Evolutionary conservation across 2,888 invertebrate species (phyloP).

Genomic region (Seira ritae): DNA sequence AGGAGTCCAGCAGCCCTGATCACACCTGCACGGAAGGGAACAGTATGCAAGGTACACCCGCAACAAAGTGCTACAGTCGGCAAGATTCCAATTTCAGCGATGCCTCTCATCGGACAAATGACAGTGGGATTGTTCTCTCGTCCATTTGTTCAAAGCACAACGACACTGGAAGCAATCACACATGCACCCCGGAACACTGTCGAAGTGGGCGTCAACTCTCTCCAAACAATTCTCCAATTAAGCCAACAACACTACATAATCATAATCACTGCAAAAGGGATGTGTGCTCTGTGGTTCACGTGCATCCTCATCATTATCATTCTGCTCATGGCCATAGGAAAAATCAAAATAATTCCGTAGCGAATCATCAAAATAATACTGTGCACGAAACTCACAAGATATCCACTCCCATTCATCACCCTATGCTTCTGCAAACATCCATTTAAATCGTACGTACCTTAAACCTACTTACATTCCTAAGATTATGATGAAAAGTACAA

Average conservation of each 20-base stretch:
- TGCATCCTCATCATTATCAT: background rate
- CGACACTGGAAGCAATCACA: slow-evolving; percentile 7
- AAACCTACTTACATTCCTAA: no score
- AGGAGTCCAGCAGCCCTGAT: slow-evolving; percentile 3
- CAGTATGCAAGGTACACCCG: slow-evolving; percentile 54
- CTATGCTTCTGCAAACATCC: slow-evolving; percentile 43
- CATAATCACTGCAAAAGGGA: slow-evolving; percentile 20
- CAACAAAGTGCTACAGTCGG: slow-evolving; percentile 64
- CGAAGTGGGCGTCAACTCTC: slow-evolving; percentile 29
- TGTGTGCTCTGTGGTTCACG: background rate
- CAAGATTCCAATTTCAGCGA: slow-evolving; percentile 74
- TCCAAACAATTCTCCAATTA: slow-evolving; percentile 31
- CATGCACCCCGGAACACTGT: slow-evolving; percentile 35
- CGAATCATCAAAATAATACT: background rate
- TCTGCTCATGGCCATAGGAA: background rate
- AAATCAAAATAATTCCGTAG: background rate
- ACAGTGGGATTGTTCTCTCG: slow-evolving; percentile 74
- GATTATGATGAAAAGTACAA: no score
- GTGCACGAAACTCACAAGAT: background rate
- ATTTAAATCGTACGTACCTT: slow-evolving; percentile 24
- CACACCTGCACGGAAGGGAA: background rate
- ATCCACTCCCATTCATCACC: slow-evolving; percentile 19
- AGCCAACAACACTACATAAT: background rate
- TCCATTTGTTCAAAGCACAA: slow-evolving; percentile 65
- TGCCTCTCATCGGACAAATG: slow-evolving; percentile 72